phyloP scores from a whole-genome alignment of 1,140 invertebrate species.

The Mycetomoellerius zeteki region DNA sequence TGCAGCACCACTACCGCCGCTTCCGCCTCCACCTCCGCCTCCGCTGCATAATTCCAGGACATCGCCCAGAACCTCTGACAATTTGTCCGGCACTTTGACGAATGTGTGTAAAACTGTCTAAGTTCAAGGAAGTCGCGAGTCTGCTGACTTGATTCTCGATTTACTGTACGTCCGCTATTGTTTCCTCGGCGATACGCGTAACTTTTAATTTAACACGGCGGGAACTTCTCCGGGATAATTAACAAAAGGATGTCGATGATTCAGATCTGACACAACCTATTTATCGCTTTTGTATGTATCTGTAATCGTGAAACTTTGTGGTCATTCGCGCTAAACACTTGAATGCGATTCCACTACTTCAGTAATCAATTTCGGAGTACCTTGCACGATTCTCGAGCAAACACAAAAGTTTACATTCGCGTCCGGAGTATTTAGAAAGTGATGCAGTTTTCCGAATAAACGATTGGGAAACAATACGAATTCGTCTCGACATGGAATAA shows the following conservation, averaged over 20 bases:
- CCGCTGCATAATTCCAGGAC: conserved; percentile 84
- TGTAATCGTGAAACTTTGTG: conserved; percentile 19
- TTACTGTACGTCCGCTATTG: neutral
- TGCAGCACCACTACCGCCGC: conserved; percentile 14
- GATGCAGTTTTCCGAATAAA: neutral
- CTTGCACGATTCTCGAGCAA: neutral
- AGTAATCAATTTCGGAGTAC: neutral
- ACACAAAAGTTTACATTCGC: neutral
- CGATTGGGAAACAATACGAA: neutral
- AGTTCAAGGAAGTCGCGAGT: neutral
- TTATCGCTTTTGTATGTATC: neutral
- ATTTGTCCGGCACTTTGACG: conserved; percentile 84
- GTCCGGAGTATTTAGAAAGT: conserved; percentile 6
- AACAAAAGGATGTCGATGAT: neutral
- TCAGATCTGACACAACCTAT: neutral
- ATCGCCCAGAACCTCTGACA: conserved; percentile 84
- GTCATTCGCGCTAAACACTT: neutral
- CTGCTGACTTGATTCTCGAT: neutral
- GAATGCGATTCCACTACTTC: neutral
- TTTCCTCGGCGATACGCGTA: neutral
- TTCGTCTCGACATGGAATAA: neutral
- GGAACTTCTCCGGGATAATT: neutral
- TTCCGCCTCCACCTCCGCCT: conserved; percentile 76
- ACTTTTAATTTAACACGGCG: too few species aligned
- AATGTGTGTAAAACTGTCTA: conserved; percentile 78